Evolutionary conservation across 2,113 vertebrate genomes (phyloP), one percentile per base, ranked within the genome.

Genomic region (Syngnathus scovelli): DNA sequence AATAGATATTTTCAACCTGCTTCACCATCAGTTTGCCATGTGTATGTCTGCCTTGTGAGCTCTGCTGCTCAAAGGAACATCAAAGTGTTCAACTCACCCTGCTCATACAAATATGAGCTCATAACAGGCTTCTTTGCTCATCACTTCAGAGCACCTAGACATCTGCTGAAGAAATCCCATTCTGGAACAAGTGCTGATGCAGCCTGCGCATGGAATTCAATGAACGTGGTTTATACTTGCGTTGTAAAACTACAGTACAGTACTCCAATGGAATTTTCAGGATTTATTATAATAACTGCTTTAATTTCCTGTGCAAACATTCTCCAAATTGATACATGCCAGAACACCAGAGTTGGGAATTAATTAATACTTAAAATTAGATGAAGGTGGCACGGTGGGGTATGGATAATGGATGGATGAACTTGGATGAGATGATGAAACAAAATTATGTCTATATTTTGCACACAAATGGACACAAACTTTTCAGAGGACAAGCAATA

Each of bases 11-110:
- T 62, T 72, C 61, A 64, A 43, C 64, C 62, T 39, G 43, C 54
- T 39, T 61, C 33, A 1, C 67, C 56, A 72, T 76, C 60, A 69
- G 73, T 43, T 33, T 62, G 64, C 71, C 82, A 83, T 79, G 78
- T 83, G 79, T 70, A 64, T 65, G 66, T 77, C 67, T 70, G 68
- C 54, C 71, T 71, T 37, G 56, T 48, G 59, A 38, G 41, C 65
- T 61, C 64, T 67, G 78, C 68, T 67, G 65, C 64, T 72, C 41
- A 51, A 55, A 36, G 33, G 52, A 46, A 86, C 71, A 71, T 84
- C 82, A 83, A 82, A 83, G 68, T 27, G 49, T 18, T 11, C 10
- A 5, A 4, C 51, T 54, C 37, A 69, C 72, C 38, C 60, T 44
- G 16, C 49, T 19, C 43, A 61, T 12, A 19, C 23, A 10, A 33